Base-by-base conservation (phyloP, 2,113 vertebrate genomes). In the Rhinopithecus roxellana region DNA sequence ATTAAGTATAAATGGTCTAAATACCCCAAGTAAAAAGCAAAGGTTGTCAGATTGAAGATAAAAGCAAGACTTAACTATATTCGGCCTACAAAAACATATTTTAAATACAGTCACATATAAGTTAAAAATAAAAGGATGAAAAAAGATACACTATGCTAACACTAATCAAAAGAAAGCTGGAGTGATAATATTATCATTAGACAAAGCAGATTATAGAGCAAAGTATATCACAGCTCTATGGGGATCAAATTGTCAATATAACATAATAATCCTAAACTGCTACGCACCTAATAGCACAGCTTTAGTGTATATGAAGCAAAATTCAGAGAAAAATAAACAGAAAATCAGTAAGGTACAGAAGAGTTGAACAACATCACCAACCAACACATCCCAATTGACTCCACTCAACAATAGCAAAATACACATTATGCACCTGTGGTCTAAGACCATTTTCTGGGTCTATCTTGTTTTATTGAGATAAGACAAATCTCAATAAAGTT, bases 1-100 rank as follows among this genome's bases (percentile, higher is more conserved):
- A 97, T 89, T 93, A 96, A 97, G 50, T 43, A 1, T 85, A 93
- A 95, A 89, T 32, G 30, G 27, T 84, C 18, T 95, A 92, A 93
- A 93, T n/a, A 72, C 9, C 6, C n/a, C 13, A 79, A 83, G 8
- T 75, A 95, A 95, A 97, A 95, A 13, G 40, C 35, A 90, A 89
- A 97, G 78, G 95, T 59, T 52, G 27, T 80, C 40, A 70, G 17
- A 78, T 18, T 59, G 38, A 48, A 45, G 67, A 85, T 16, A 75
- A 96, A 92, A 95, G 35, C 6, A 95, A 93, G 52, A 59, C 17
- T 64, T 48, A 64, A 86, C 57, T 96, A 18, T 25, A 81, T 55
- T 89, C 13, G 84, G n/a, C 75, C 82, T 89, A 59, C 18, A 55
- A 80, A 97, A 88, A 55, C 9, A 79, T 9, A 91, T 17, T 95